phyloP scores from a whole-genome alignment of 2,113 vertebrate genomes.

The Trachemys scripta region DNA sequence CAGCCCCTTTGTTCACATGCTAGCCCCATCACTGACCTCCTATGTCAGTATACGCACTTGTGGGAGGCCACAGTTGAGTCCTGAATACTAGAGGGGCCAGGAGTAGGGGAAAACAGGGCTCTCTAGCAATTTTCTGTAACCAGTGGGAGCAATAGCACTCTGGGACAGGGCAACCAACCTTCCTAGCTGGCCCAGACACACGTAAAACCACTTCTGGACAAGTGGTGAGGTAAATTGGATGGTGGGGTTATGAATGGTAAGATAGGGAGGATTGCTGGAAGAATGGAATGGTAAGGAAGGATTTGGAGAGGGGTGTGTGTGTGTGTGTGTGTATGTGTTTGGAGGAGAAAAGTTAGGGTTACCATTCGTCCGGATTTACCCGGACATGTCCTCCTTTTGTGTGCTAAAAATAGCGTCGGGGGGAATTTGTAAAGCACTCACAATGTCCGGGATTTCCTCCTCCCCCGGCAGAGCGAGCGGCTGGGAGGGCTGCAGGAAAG shows the following conservation, averaged over 20 bases:
- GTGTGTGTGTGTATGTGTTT: neutral
- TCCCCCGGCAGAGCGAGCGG: too few species aligned
- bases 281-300: neutral
- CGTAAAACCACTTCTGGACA: neutral
- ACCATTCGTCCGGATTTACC: too few species aligned
- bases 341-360: neutral
- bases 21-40: neutral
- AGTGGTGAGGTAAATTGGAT: neutral
- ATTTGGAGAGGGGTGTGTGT: neutral
- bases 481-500: too few species aligned
- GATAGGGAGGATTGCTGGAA: neutral
- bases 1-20: rapidly evolving
- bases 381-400: too few species aligned
- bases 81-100: neutral
- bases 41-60: neutral
- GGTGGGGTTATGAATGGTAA: neutral
- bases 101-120: rapidly evolving
- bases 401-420: too few species aligned
- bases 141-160: too few species aligned
- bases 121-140: neutral
- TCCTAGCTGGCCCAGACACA: too few species aligned
- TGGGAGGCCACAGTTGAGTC: neutral
- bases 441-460: too few species aligned
- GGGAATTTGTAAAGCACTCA: too few species aligned
- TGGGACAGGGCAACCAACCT: neutral